phyloP scores from a whole-genome alignment of 2,888 invertebrate genomes.

The Heliconius erato region DNA sequence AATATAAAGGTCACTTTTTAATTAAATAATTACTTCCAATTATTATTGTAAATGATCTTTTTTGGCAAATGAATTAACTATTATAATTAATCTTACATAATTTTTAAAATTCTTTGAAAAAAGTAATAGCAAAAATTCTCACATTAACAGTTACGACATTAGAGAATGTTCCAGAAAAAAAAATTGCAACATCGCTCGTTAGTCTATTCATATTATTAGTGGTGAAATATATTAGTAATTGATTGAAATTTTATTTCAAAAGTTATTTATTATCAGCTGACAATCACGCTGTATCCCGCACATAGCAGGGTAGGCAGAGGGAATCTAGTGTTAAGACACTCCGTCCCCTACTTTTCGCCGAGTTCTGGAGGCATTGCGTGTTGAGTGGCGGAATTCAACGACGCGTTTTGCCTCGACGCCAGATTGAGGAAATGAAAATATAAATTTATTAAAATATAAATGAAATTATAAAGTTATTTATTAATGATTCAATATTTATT shows the following conservation, averaged over 20 bases:
- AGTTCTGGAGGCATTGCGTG: no score
- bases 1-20: neutral
- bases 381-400: no score
- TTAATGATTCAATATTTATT: neutral
- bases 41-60: neutral
- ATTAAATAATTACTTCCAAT: neutral
- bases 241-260: neutral
- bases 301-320: no score
- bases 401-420: no score
- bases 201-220: neutral
- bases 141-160: conserved; percentile 12
- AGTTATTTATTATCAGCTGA: neutral
- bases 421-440: no score
- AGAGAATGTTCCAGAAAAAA: conserved; percentile 13
- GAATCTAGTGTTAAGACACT: no score
- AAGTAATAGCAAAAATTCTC: conserved; percentile 13
- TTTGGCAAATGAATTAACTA: neutral
- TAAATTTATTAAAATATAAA: no score
- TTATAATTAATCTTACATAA: neutral
- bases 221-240: conserved; percentile 3
- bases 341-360: no score
- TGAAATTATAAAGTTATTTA: neutral
- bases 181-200: conserved; percentile 15
- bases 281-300: no score
- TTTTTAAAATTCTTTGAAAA: neutral